Base-by-base conservation (phyloP, 2,797 vertebrate species). In the Acipenser transmontanus region DNA sequence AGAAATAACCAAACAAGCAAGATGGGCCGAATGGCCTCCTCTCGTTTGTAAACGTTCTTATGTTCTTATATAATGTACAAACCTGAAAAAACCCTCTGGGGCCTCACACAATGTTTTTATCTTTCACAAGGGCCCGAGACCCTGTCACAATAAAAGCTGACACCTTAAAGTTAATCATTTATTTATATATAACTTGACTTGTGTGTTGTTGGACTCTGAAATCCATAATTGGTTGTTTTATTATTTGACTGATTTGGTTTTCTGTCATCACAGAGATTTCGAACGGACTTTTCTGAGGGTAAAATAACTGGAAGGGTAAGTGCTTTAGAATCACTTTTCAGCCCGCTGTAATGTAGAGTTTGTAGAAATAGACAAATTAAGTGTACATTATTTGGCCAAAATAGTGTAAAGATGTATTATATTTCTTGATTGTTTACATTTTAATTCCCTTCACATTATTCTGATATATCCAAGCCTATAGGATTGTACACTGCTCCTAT, bases 231-330 rank as follows among this genome's bases (percentile, higher is more conserved):
- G 34, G 34, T 4, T 34, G 34, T 34, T 34, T 34, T 34, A 1
- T 34, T 34, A 34, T 34, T 34, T 34, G 34, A 34, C 34, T 34
- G 12, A 52, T 60, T 60, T 60, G 65, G 17, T 61, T 61, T 75
- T 64, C 61, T 67, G 80, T 77, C 62, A 74, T 80, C 80, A 69
- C 89, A 99, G 97, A 91, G 95, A 85, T 99, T 97, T 88, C 90
- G 97, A 81, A 99, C 97, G 71, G 97, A 99, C 81, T 99, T 99
- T 86, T 92, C 97, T 13, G 97, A 99, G 79, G 97, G 97, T 67
- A 99, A 99, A 85, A 99, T 99, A 82, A 98, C 94, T 69, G 97
- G 97, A 85, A 93, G 95, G 84, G 97, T 92, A 81, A 94, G 94
- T 94, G 73, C 51, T 62, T 66, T 67, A 50, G 52, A 61, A 34